Evolutionary conservation across 2,797 vertebrate species (phyloP), one percentile per base, ranked within the genome.

Genomic region (Chelonia mydas): DNA sequence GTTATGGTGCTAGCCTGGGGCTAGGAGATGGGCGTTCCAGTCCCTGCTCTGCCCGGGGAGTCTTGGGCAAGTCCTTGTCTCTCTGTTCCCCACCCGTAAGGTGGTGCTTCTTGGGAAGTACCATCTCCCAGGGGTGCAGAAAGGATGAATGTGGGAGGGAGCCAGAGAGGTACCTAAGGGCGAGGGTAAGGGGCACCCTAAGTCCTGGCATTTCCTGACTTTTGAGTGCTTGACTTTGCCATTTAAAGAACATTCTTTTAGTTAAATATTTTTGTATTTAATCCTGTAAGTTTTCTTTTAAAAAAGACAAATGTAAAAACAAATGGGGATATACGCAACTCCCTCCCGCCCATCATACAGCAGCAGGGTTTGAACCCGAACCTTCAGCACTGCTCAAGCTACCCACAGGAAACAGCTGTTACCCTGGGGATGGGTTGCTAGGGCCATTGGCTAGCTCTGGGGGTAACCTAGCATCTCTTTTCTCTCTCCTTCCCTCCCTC

Each of bases 61-160:
- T 45, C 88, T 55, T 1, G 59, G 6, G 65, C 2, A 0, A 0
- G 1, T 4, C 0, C 5, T 25, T 6, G 28, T 0, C 0, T 33
- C 85, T 49, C 61, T 37, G 33, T 68, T 17, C 77, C 84, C 49
- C 76, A 0, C 3, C 1, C 15, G 53, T 37, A 74, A 1, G 5
- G 12, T 72, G 72, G 3, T 33, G 33, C 33, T n/a, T 61, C 16
- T 31, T 31, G 57, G 28, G 33, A 65, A n/a, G 33, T 33, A 2
- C 15, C 59, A 17, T n/a, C 33, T 68, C 61, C 15, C 33, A n/a
- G 8, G 61, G 61, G 59, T 61, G 59, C 59, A 33, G 31, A 31
- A n/a, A n/a, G 61, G 61, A 3, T 5, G 33, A 10, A n/a, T 5
- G 15, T 31, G 33, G 61, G 33, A 59, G 7, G 72, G 21, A 41